Evolutionary conservation across 1,140 invertebrate species (phyloP).

Genomic region (Trichonephila clavipes): DNA sequence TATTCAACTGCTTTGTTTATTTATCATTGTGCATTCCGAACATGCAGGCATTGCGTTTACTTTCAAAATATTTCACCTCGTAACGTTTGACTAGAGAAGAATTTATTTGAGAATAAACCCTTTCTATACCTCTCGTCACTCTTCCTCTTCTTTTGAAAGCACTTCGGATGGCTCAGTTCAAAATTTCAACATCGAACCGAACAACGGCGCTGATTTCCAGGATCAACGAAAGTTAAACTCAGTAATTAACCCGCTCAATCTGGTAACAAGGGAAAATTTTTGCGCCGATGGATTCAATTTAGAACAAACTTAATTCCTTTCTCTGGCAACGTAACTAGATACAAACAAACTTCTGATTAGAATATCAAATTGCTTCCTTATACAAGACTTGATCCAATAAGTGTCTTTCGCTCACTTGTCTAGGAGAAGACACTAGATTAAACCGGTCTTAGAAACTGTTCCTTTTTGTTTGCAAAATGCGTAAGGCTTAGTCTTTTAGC

Average conservation of each 20-base stretch:
- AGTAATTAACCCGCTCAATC: conserved; percentile 74
- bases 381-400: conserved; percentile 65
- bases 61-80: not conserved
- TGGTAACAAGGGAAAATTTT: conserved; percentile 55
- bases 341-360: conserved; percentile 71
- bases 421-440: conserved; percentile 30
- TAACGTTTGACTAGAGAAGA: no score
- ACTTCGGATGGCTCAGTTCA: conserved; percentile 35
- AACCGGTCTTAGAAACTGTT: conserved; percentile 24
- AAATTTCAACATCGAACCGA: conserved; percentile 64
- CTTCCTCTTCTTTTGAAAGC: conserved; percentile 28
- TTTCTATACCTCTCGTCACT: not conserved
- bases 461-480: conserved; percentile 49
- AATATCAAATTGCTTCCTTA: conserved; percentile 71
- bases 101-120: conserved; percentile 48
- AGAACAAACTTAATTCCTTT: conserved; percentile 60
- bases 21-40: no score
- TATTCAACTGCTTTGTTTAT: no score
- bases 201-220: conserved; percentile 66
- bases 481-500: not conserved
- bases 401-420: conserved; percentile 13
- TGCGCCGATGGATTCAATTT: conserved; percentile 71
- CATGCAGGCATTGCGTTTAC: not conserved
- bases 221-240: conserved; percentile 69
- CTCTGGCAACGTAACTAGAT: conserved; percentile 56